Evolutionary conservation across 2,888 invertebrate genomes (phyloP), one percentile per base, ranked within the genome.

Genomic region (Tetheella fluctuosa): DNA sequence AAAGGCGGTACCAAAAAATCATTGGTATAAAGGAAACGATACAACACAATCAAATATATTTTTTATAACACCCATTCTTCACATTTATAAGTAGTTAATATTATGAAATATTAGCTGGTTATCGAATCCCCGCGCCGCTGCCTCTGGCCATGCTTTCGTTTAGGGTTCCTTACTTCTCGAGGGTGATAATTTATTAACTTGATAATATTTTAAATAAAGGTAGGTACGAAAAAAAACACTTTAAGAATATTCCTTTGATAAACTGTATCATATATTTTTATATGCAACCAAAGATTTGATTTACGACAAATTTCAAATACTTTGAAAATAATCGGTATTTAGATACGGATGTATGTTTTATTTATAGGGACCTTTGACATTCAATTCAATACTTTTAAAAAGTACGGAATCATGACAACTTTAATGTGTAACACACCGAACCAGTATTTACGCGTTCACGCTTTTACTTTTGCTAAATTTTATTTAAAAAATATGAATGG

Each of bases 101-200:
- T 90, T 88, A 86, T 91, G 85, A 93, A 90, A 89, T 92, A 92
- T 91, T 88, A 85, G 77, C 84, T 76, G 63, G 81, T 69, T 83
- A 88, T 89, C 83, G 85, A 73, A 81, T 78, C 80, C 71, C 74
- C 68, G 73, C 30, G 30, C 34, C 34, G 4, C 77, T 80, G 80
- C 79, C 74, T 81, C 71, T 68, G 64, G 63, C 64, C 64, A 65
- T 73, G 65, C 65, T 67, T 74, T 75, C 39, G 30, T 53, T 60
- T 63, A 58, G 63, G 63, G 63, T 56, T 55, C 62, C 20, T 52
- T 58, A 58, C 68, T 64, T 6, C 42, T 37, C 15, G 4, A 42
- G 42, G 10, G 48, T 8, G 20, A 48, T 42, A 42, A 39, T n/a
- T 39, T 48, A 20, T 48, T n/a, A 10, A 17, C 10, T 7, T 48